Percentiles rank a stretch among this genome's conserved stretches.
Evolutionary conservation across 1,140 invertebrate genomes (phyloP).

Genomic region (Aphelenchoides fujianensis): DNA sequence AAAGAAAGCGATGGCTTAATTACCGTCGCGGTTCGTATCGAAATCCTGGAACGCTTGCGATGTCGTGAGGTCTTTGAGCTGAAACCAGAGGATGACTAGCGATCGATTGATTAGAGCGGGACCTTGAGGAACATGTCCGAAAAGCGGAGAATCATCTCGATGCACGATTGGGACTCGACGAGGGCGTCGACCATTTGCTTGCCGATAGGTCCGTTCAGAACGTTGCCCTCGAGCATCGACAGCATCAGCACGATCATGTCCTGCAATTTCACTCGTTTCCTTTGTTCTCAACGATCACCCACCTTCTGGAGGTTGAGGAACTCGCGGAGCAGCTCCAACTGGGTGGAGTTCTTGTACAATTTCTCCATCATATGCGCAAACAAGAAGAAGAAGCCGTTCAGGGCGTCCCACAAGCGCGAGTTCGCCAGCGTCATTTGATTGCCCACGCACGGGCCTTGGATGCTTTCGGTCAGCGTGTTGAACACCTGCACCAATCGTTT

Average conservation of each 20-base stretch:
- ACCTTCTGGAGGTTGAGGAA: slow-evolving; percentile 86
- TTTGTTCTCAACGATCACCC: background rate
- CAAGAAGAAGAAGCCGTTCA: slow-evolving; percentile 96
- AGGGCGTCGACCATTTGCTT: slow-evolving; percentile 99
- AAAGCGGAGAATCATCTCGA: slow-evolving; percentile 97
- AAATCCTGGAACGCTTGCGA: slow-evolving; percentile 84
- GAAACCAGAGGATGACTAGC: background rate
- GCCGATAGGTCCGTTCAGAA: slow-evolving; percentile 95
- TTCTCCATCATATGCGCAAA: slow-evolving; percentile 99
- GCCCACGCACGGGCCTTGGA: slow-evolving; percentile 71
- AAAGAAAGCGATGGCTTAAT: no score
- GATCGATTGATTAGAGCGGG: background rate
- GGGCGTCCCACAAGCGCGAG: slow-evolving; percentile 98
- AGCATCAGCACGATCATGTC: slow-evolving; percentile 99
- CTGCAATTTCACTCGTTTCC: slow-evolving; percentile 65
- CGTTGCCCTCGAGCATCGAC: slow-evolving; percentile 97
- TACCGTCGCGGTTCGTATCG: slow-evolving; percentile 89
- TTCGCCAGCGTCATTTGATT: slow-evolving; percentile 98
- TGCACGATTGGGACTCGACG: slow-evolving; percentile 96
- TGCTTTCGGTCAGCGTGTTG: slow-evolving; percentile 98
- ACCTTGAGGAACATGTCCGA: slow-evolving; percentile 98
- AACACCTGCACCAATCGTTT: slow-evolving; percentile 71
- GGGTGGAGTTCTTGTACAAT: slow-evolving; percentile 87
- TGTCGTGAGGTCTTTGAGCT: slow-evolving; percentile 89
- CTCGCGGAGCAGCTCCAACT: slow-evolving; percentile 94